Base-by-base conservation (phyloP, 2,888 invertebrate genomes). In the Acleris cristana region DNA sequence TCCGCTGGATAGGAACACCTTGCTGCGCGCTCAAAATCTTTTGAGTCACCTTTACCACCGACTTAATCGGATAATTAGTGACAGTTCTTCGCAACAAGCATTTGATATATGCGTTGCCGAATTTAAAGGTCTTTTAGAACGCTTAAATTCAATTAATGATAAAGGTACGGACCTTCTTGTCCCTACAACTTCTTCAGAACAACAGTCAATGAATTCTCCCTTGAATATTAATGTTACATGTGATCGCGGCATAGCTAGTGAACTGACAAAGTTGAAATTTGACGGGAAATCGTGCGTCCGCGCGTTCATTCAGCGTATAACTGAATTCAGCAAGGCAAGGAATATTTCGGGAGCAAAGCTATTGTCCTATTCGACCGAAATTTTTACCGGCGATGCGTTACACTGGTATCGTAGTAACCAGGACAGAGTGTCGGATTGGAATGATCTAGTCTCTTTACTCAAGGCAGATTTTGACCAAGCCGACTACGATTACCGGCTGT, bases 401-500 rank as follows among this genome's bases (percentile, higher is more conserved):
- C 62, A 62, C 19, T 62, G 62, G 62, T 54, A 45, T 26, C 52
- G 62, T 12, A 14, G 23, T 21, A 21, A 44, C 10, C 44, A 54
- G 48, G 45, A 54, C 18, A 19, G 26, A 2, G 34, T 64, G 2
- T 34, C 34, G 18, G 12, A 14, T 26, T 65, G 65, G 65, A 23
- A 58, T 7, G 53, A 58, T 3, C 23, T 65, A 14, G 44, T 52
- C 2, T 6, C 14, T 18, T 44, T 52, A n/a, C 54, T 62, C 12
- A 62, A 45, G 26, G 2, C 2, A 23, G 62, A 62, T 45, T 62
- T 62, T n/a, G 26, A 26, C 14, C 56, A 21, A 14, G 21, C 18
- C 8, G 66, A 56, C 18, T 62, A 23, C 14, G 62, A 66, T 18
- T 66, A 56, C 52, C 34, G 70, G 19, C 40, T 74, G 1, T 4